Conservation (phyloP, 92 coral and sea anemone species). For the Porites rus region DNA sequence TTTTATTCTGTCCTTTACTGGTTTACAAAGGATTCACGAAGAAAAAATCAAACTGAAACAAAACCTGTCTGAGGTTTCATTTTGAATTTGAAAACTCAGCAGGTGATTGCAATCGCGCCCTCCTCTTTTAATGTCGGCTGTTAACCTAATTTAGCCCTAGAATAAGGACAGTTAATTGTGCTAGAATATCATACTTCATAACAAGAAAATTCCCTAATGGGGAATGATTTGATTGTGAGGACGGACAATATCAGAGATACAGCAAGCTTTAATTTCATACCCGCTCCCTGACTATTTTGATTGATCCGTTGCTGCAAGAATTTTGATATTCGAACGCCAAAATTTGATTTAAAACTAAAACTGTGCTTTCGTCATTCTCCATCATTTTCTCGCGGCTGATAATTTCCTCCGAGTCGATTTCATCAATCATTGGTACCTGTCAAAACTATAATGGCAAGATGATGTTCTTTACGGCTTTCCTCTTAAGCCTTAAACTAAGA, state of each 20-base stretch:
- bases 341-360: not conserved
- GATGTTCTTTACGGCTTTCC: too few species aligned
- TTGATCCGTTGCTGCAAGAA: not conserved
- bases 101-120: slow-evolving; percentile 19
- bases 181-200: slow-evolving; percentile 29
- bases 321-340: not conserved
- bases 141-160: slow-evolving; percentile 41
- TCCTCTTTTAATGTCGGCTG: slow-evolving; percentile 37
- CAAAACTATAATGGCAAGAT: not conserved
- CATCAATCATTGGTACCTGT: slow-evolving; percentile 25
- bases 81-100: slow-evolving; percentile 6
- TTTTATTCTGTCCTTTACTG: slow-evolving; percentile 7
- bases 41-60: not conserved
- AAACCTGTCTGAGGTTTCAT: slow-evolving; percentile 14
- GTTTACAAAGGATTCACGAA: slow-evolving; percentile 24
- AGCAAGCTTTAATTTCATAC: not conserved
- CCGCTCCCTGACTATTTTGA: not conserved
- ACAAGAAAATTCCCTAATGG: slow-evolving; percentile 56
- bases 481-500: too few species aligned
- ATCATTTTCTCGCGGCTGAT: not conserved
- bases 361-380: not conserved
- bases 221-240: slow-evolving; percentile 5
- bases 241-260: not conserved
- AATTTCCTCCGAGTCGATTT: not conserved
- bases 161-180: slow-evolving; percentile 43